Conservation (phyloP, 2,888 invertebrate genomes). For the Sinhomidia bicolor region DNA sequence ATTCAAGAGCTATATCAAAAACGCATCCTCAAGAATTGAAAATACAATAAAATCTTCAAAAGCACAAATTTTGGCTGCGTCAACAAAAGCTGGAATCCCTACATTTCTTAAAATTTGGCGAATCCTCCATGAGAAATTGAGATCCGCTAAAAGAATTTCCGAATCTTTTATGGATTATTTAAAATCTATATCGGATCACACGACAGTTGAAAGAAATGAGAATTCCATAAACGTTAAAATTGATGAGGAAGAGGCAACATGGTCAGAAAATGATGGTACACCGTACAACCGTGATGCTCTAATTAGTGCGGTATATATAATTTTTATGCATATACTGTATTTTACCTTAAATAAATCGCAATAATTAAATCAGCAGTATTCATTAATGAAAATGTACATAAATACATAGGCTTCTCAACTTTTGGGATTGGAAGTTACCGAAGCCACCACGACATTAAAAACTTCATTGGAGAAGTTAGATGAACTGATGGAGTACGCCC, state of each 20-base stretch:
- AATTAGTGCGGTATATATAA: slow-evolving; percentile 63
- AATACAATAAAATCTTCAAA: not conserved
- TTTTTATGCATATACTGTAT: too few species aligned
- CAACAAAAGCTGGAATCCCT: slow-evolving; percentile 6
- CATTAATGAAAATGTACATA: too few species aligned
- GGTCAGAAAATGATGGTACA: slow-evolving; percentile 23
- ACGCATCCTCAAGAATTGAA: not conserved
- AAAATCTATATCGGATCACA: not conserved
- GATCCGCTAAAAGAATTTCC: not conserved
- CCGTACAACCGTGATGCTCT: slow-evolving; percentile 51
- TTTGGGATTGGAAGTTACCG: slow-evolving; percentile 32
- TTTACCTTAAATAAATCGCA: too few species aligned
- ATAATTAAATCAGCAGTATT: too few species aligned
- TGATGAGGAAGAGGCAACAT: slow-evolving; percentile 7
- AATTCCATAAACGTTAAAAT: too few species aligned
- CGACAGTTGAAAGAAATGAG: not conserved
- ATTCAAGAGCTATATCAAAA: slow-evolving; percentile 33
- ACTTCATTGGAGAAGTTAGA: slow-evolving; percentile 34
- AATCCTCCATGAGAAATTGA: not conserved
- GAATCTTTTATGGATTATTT: slow-evolving; percentile 17
- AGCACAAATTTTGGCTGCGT: slow-evolving; percentile 1
- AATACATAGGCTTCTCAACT: slow-evolving; percentile 59
- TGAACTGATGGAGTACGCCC: slow-evolving; percentile 5
- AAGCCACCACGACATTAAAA: slow-evolving; percentile 37
- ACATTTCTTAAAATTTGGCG: not conserved